Percentiles rank a stretch among this genome's conserved stretches.
Conservation (phyloP, 64 coral and sea anemone species). For the Stichodactyla helianthus region DNA sequence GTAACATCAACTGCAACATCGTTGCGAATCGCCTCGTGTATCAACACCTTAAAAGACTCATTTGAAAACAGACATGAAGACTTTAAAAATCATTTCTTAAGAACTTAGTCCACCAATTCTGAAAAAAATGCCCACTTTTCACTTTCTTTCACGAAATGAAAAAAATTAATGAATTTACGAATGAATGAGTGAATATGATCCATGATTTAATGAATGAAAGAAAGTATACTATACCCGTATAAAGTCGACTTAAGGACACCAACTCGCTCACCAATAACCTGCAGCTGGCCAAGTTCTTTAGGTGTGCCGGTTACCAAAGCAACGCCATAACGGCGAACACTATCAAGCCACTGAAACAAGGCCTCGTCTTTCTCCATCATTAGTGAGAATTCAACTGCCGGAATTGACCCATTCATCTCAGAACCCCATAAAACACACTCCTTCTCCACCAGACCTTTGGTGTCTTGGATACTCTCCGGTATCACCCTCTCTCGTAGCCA, state of each 20-base stretch:
- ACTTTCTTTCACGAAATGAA: no score
- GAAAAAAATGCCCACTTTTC: no score
- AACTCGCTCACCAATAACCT: conserved; percentile 52
- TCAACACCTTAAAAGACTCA: no score
- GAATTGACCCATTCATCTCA: conserved; percentile 34
- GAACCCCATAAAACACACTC: conserved; percentile 52
- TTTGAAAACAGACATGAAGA: no score
- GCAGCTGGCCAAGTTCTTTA: conserved; percentile 39
- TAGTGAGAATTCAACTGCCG: conserved; percentile 40
- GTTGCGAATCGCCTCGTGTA: no score
- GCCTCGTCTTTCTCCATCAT: conserved; percentile 44
- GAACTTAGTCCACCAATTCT: no score
- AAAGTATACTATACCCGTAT: conserved; percentile 33
- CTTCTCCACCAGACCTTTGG: background rate
- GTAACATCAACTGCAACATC: no score
- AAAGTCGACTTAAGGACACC: conserved; percentile 62
- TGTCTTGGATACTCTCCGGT: background rate
- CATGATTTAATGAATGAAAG: no score
- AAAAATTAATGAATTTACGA: no score
- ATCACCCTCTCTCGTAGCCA: conserved; percentile 44
- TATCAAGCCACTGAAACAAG: conserved; percentile 47
- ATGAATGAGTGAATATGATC: no score
- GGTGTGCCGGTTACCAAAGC: conserved; percentile 53
- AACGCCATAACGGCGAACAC: conserved; percentile 47
- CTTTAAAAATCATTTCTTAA: no score